Evolutionary conservation across 2,797 vertebrate genomes (phyloP).

Genomic region (Arrhamphus sclerolepis): DNA sequence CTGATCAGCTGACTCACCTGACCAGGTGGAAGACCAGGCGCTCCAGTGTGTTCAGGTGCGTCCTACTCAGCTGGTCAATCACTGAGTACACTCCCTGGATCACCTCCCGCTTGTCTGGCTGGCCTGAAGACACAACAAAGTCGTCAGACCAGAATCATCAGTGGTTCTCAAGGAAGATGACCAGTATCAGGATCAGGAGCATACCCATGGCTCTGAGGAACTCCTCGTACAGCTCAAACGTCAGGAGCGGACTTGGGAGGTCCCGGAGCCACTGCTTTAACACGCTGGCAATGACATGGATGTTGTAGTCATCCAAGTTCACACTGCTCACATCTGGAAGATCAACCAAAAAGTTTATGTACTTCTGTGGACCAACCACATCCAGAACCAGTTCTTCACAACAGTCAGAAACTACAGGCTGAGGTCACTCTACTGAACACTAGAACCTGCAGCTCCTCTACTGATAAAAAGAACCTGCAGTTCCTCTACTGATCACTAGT

Average conservation of each 20-base stretch:
- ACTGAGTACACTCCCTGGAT: conserved; percentile 90
- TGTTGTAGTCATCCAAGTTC: conserved; percentile 95
- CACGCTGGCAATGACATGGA: conserved; percentile 96
- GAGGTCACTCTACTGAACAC: no score
- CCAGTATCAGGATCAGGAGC: no score
- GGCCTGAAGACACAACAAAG: conserved; percentile 74
- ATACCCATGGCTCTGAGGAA: conserved; percentile 95
- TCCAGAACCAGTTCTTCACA: no score
- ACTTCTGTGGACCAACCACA: no score
- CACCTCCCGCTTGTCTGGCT: conserved; percentile 90
- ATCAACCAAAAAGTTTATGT: no score
- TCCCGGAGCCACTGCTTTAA: conserved; percentile 98
- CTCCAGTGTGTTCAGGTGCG: conserved; percentile 92
- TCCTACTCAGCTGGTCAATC: conserved; percentile 94
- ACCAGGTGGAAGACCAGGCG: conserved; percentile 96
- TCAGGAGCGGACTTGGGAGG: conserved; percentile 96
- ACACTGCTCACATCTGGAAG: conserved; percentile 86
- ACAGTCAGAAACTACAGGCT: no score
- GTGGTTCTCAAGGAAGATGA: no score
- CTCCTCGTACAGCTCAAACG: conserved; percentile 96
- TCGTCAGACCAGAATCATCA: no score
- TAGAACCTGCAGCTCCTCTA: no score
- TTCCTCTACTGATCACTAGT: no score
- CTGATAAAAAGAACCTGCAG: no score
- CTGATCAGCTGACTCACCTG: conserved; percentile 78